Conservation (phyloP, 2,888 invertebrate genomes). For the Embidobia sp. region DNA sequence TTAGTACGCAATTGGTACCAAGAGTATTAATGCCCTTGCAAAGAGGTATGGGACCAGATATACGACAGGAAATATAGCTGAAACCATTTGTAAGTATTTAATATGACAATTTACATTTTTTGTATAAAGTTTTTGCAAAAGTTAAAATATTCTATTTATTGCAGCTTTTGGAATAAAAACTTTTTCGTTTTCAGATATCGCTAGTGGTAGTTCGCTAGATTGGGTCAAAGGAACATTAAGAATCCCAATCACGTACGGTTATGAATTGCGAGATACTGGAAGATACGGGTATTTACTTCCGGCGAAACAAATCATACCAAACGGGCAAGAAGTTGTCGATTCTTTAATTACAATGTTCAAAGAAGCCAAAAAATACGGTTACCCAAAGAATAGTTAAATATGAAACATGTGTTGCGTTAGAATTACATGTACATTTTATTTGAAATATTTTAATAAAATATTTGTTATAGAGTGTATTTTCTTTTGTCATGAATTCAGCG, state of each 20-base stretch:
- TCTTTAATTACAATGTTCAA: slow-evolving; percentile 82
- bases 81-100: slow-evolving; percentile 83
- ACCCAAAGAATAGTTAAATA: slow-evolving; percentile 2
- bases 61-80: slow-evolving; percentile 84
- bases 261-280: slow-evolving; percentile 86
- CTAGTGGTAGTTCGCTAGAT: slow-evolving; percentile 87
- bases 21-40: slow-evolving; percentile 81
- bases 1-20: slow-evolving; percentile 71
- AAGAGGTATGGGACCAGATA: slow-evolving; percentile 85
- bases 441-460: no score
- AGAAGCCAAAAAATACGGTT: slow-evolving; percentile 70
- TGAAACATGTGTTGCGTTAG: no score
- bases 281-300: slow-evolving; percentile 87
- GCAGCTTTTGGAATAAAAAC: not conserved
- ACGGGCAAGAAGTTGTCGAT: slow-evolving; percentile 86
- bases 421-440: no score
- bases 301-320: slow-evolving; percentile 85
- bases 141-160: not conserved
- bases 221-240: slow-evolving; percentile 88
- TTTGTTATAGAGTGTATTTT: no score
- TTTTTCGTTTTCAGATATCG: slow-evolving; percentile 83
- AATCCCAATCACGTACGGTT: slow-evolving; percentile 86
- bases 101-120: not conserved
- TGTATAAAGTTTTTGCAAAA: not conserved
- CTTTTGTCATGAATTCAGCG: no score